Percentiles rank a stretch among this genome's conserved stretches.
phyloP scores from a whole-genome alignment of 2,888 invertebrate species.

The Platynereis dumerilii region DNA sequence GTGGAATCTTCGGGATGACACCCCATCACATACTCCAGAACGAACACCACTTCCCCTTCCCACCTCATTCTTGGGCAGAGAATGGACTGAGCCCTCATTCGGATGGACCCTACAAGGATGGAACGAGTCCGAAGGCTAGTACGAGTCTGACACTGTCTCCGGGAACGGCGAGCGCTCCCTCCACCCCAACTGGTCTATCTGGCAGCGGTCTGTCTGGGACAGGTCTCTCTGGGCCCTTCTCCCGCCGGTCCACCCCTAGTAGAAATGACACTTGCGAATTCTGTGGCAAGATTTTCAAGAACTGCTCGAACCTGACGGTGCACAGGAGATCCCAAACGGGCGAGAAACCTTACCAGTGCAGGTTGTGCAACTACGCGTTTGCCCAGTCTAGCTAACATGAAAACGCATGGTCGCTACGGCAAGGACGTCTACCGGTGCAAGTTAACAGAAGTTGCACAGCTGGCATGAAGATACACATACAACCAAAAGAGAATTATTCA shows the following conservation, averaged over 20 bases:
- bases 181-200: slow-evolving; percentile 8
- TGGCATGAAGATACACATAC: too few relatives aligned
- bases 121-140: not conserved
- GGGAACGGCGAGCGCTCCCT: slow-evolving; percentile 14
- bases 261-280: slow-evolving; percentile 66
- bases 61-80: slow-evolving; percentile 33
- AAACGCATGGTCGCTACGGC: slow-evolving; percentile 96
- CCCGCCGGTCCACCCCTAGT: not conserved
- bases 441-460: too few relatives aligned
- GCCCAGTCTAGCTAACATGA: slow-evolving; percentile 99
- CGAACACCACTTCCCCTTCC: slow-evolving; percentile 32
- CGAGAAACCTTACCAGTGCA: slow-evolving; percentile 99
- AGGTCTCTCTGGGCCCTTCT: not conserved
- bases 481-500: too few relatives aligned
- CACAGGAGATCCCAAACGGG: slow-evolving; percentile 69
- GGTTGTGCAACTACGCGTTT: slow-evolving; percentile 97
- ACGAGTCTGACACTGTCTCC: not conserved
- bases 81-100: not conserved
- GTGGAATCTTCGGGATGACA: not conserved
- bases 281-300: slow-evolving; percentile 82
- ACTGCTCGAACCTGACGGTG: slow-evolving; percentile 72
- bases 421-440: slow-evolving; percentile 99
- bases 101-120: not conserved
- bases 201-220: too few relatives aligned
- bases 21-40: slow-evolving; percentile 2